These are phyloP conservation scores for Tipula confusa DNA, from an alignment of 2,888 invertebrate species.

Conservation along the genomic window DNA sequence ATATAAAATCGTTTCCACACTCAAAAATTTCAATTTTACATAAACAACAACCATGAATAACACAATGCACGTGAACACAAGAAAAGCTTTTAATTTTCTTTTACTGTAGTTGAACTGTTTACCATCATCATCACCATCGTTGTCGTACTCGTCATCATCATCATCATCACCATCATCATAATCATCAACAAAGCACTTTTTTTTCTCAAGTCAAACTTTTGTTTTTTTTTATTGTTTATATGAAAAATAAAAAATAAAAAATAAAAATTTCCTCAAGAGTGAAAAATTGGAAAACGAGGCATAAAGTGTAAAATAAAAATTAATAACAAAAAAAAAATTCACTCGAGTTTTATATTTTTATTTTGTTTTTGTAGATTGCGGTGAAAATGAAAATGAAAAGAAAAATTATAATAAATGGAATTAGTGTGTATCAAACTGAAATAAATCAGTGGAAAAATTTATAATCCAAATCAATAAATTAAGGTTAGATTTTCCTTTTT, in stretches of 20 bases:
- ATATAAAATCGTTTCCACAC: neutral
- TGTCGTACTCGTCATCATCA: neutral
- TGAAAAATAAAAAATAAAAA: too few relatives aligned
- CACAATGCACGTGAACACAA: neutral
- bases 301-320: slow-evolving; percentile 12
- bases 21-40: neutral
- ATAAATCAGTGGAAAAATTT: neutral
- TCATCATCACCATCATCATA: neutral
- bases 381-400: neutral
- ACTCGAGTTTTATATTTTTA: neutral
- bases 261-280: neutral
- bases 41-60: neutral
- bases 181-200: neutral
- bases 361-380: neutral
- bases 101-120: neutral
- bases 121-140: neutral
- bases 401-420: neutral
- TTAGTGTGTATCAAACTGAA: slow-evolving; percentile 12
- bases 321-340: too few relatives aligned
- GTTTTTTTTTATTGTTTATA: neutral
- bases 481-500: neutral
- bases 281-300: slow-evolving; percentile 25
- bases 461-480: neutral
- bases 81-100: neutral
- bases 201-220: neutral